Percentiles rank a stretch among this genome's conserved stretches.
These are phyloP conservation scores for Rallus crepitans DNA, from an alignment of 2,797 vertebrate genomes.

Conservation along the genomic window DNA sequence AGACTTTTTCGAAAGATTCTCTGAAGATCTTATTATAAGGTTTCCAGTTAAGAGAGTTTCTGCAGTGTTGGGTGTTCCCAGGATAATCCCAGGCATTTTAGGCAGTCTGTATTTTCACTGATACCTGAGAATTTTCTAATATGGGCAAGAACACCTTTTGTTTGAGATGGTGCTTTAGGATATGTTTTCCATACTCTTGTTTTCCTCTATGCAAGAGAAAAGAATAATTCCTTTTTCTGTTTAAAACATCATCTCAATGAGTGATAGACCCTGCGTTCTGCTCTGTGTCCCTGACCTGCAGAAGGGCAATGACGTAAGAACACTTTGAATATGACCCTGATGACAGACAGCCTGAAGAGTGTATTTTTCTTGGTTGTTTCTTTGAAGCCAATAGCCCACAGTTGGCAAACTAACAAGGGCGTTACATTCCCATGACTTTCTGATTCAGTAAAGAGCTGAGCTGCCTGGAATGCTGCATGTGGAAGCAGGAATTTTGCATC, in stretches of 20 bases:
- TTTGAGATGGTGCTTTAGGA: not conserved
- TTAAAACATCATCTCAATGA: not conserved
- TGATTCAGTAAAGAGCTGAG: conserved; percentile 12
- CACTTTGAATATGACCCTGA: not conserved
- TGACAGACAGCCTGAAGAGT: not conserved
- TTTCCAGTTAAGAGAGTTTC: not conserved
- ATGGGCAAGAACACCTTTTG: not conserved
- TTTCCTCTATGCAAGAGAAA: not conserved
- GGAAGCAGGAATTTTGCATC: not conserved
- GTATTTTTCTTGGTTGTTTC: not conserved
- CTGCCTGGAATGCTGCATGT: not conserved
- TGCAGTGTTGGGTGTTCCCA: not conserved
- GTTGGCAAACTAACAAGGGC: not conserved
- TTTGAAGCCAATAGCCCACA: not conserved
- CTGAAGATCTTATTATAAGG: not conserved
- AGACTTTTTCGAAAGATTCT: not conserved
- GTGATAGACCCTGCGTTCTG: not conserved
- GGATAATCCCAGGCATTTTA: not conserved
- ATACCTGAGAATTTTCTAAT: not conserved
- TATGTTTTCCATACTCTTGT: not conserved
- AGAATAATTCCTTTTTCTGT: not conserved
- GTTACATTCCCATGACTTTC: not conserved
- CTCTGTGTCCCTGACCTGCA: not conserved
- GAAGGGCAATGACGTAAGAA: not conserved
- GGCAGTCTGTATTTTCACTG: not conserved